Conservation (phyloP, 2,888 invertebrate genomes). For the Doris montereyensis region DNA sequence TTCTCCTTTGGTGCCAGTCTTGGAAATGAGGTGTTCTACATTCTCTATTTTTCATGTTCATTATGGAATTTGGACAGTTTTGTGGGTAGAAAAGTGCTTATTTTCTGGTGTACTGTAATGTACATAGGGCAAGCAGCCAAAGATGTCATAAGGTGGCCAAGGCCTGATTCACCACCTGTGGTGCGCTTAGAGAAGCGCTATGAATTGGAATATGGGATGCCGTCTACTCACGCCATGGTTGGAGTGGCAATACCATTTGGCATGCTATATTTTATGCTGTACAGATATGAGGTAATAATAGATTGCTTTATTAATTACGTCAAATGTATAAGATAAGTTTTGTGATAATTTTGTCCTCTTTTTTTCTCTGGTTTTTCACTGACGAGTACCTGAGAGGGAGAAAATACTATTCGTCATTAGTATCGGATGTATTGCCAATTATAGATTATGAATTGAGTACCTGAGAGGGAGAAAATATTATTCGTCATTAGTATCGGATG, state of each 20-base stretch:
- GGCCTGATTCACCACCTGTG: conserved; percentile 87
- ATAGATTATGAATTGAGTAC: too few species aligned
- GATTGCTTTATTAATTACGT: not conserved
- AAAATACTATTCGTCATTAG: too few species aligned
- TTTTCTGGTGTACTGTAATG: conserved; percentile 71
- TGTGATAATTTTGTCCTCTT: too few species aligned
- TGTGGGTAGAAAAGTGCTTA: conserved; percentile 83
- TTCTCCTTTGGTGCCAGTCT: conserved; percentile 88
- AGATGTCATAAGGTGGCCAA: conserved; percentile 84
- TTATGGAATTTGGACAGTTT: conserved; percentile 94
- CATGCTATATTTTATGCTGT: conserved; percentile 78
- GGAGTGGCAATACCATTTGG: conserved; percentile 90
- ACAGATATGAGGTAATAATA: conserved; percentile 57
- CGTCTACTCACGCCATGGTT: conserved; percentile 94
- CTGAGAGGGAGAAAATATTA: too few species aligned
- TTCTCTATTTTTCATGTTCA: conserved; percentile 92
- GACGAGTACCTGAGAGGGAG: too few species aligned
- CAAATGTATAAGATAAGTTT: too few species aligned
- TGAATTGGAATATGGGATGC: conserved; percentile 94
- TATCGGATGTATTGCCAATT: too few species aligned
- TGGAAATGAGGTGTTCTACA: conserved; percentile 93
- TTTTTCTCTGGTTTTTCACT: too few species aligned
- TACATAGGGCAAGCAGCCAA: conserved; percentile 83
- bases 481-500: too few species aligned
- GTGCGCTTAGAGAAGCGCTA: conserved; percentile 88